Conservation (phyloP, 2,797 vertebrate species). For the Danio jaintianensis region DNA sequence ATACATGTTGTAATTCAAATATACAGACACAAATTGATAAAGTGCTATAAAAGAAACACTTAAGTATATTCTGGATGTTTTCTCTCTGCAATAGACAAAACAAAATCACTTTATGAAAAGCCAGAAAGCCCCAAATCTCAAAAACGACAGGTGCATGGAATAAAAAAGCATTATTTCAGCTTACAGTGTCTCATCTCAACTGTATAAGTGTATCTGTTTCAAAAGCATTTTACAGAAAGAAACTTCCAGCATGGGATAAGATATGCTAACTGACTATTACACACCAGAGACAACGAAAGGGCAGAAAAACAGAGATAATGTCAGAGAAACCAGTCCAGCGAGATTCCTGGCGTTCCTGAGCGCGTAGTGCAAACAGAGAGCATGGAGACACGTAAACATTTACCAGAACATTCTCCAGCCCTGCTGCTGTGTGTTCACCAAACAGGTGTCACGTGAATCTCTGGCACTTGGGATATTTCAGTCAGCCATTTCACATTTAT, state of each 20-base stretch:
- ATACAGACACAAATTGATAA: no score
- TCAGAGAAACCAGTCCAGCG: slow-evolving; percentile 58
- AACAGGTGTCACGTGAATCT: slow-evolving; percentile 21
- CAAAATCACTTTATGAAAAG: no score
- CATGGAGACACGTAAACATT: slow-evolving; percentile 49
- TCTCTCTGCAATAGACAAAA: no score
- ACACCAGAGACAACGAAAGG: slow-evolving; percentile 29
- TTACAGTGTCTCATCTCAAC: no score
- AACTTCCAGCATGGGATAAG: background rate
- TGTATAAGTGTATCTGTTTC: background rate
- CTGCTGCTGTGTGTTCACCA: background rate
- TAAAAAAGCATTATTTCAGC: no score
- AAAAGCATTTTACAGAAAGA: background rate
- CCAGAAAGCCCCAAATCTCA: no score
- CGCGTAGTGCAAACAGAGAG: slow-evolving; percentile 50
- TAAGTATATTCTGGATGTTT: no score
- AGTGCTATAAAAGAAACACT: no score
- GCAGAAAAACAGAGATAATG: slow-evolving; percentile 43
- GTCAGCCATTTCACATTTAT: slow-evolving; percentile 22
- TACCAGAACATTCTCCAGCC: slow-evolving; percentile 41
- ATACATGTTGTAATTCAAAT: no score
- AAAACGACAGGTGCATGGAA: no score
- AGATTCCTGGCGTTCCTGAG: slow-evolving; percentile 73
- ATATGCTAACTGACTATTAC: slow-evolving; percentile 11
- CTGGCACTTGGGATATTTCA: slow-evolving; percentile 3